phyloP scores from a whole-genome alignment of 2,797 vertebrate species.

The Channallabes apus region DNA sequence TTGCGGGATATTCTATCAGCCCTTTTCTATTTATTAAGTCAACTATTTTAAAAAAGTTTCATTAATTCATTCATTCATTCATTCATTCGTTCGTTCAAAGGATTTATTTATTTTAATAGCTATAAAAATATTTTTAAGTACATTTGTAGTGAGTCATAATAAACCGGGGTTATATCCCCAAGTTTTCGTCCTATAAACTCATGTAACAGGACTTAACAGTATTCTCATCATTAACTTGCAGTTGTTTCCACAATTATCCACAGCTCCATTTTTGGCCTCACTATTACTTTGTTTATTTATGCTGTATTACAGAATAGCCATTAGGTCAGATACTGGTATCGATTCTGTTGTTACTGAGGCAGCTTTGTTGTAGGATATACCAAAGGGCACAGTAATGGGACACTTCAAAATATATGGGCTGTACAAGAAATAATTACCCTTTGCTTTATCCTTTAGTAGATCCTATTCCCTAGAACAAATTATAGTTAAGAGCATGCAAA shows the following conservation, averaged over 20 bases:
- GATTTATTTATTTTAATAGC: background rate
- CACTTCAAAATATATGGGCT: conserved; percentile 34
- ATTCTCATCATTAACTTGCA: conserved; percentile 31
- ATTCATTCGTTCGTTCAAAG: background rate
- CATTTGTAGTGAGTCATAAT: background rate
- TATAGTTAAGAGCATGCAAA: conserved; percentile 4
- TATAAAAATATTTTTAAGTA: background rate
- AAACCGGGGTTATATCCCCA: background rate
- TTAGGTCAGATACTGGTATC: conserved; percentile 35
- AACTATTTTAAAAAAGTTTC: background rate
- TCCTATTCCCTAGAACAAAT: background rate
- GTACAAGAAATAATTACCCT: conserved; percentile 34
- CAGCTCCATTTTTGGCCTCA: conserved; percentile 16
- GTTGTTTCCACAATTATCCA: conserved; percentile 15
- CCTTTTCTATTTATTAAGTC: background rate
- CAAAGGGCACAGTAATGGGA: conserved; percentile 33
- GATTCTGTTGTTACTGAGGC: conserved; percentile 32
- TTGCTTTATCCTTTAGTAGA: conserved; percentile 23
- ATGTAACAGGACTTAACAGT: background rate
- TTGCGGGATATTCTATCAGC: background rate
- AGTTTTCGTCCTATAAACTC: background rate
- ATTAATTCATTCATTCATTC: no score
- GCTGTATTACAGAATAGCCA: conserved; percentile 34
- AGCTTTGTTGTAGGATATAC: conserved; percentile 31
- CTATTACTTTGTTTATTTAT: conserved; percentile 41